Evolutionary conservation across 2,113 vertebrate species (phyloP), one percentile per base, ranked within the genome.

Genomic region (Petroica traversi): DNA sequence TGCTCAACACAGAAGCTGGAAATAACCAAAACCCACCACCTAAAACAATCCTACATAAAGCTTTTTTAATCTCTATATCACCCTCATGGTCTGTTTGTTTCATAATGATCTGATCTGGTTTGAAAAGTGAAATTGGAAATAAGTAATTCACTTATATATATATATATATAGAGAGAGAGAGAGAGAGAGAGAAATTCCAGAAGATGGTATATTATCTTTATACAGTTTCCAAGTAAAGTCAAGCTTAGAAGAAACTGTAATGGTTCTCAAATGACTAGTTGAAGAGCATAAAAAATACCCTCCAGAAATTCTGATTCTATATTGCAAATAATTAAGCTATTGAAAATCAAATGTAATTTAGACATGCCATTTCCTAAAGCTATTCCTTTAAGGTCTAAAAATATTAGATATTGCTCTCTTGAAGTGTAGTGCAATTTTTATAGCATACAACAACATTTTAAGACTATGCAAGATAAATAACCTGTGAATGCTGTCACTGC

Each of bases 241-340:
- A 87, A 89, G 46, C 48, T 33, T 7, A 79, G 77, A 66, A 79
- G 41, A 79, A 95, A 87, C 20, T 28, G 11, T 86, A 89, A 92
- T 85, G 59, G 73, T 34, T 81, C 86, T 84, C 76, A 95, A 91
- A 87, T 43, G 77, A 85, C 58, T 73, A 59, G 17, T 38, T 95
- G 66, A 95, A 78, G 49, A 33, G 5, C 25, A 82, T 79, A 58
- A 92, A 87, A 92, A 85, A 67, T 19, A 89, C 49, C 68, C 93
- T 80, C 82, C 55, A 88, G 92, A 95, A 95, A 96, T 81, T 85
- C 48, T 86, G 22, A 43, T 92, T 64, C 63, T 77, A 28, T 80
- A 64, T 55, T 62, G 49, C 81, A 85, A 95, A 68, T 64, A 95
- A 93, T 75, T 90, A 74, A 89, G 55, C 75, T 88, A 68, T 43